Conservation (phyloP, 2,888 invertebrate genomes). For the Leucania comma region DNA sequence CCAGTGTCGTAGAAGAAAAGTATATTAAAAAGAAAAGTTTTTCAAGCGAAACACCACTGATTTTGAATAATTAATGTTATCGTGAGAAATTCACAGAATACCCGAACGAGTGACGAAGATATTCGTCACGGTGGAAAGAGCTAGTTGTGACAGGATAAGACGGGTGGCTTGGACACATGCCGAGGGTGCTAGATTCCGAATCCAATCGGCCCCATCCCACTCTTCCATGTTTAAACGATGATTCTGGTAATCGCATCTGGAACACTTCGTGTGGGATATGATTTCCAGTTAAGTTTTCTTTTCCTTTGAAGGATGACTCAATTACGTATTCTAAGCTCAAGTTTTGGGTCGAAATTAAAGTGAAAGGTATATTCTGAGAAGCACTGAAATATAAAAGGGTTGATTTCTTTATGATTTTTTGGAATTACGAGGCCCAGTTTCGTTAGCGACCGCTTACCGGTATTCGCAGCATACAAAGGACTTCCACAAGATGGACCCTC, state of each 20-base stretch:
- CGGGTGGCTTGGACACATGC: slow-evolving; percentile 60
- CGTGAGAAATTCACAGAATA: slow-evolving; percentile 70
- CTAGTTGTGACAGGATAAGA: slow-evolving; percentile 59
- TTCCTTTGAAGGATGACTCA: slow-evolving; percentile 66
- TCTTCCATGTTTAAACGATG: slow-evolving; percentile 57
- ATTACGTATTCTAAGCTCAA: slow-evolving; percentile 57
- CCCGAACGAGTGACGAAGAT: slow-evolving; percentile 49
- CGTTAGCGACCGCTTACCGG: neutral
- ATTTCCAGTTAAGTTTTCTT: slow-evolving; percentile 58
- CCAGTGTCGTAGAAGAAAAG: slow-evolving; percentile 74
- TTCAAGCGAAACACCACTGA: slow-evolving; percentile 67
- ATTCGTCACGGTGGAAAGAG: slow-evolving; percentile 65
- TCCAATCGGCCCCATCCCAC: slow-evolving; percentile 46
- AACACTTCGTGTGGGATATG: slow-evolving; percentile 57
- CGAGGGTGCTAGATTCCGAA: slow-evolving; percentile 64
- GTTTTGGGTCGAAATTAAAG: slow-evolving; percentile 50
- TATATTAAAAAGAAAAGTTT: slow-evolving; percentile 68
- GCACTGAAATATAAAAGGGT: slow-evolving; percentile 18
- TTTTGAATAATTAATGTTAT: slow-evolving; percentile 74
- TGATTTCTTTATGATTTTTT: slow-evolving; percentile 35
- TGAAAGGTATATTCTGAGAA: slow-evolving; percentile 49
- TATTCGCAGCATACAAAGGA: neutral
- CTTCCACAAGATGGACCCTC: neutral
- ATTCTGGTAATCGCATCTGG: slow-evolving; percentile 63
- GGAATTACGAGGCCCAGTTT: slow-evolving; percentile 12